Base-by-base conservation (phyloP, 2,113 vertebrate species). In the Candoia aspera region DNA sequence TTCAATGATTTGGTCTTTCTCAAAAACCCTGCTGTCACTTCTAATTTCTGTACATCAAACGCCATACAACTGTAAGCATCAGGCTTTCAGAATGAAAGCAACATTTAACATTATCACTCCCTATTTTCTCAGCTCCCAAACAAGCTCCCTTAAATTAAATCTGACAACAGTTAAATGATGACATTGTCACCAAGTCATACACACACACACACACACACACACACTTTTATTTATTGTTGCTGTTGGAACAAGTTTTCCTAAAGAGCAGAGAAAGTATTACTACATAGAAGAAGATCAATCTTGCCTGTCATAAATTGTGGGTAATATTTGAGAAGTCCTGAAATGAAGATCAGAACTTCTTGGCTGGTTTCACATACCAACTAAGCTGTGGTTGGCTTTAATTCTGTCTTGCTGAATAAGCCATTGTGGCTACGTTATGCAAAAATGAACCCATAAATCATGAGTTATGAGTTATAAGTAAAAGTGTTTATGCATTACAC, bases 181-280 rank as follows among this genome's bases (percentile, higher is more conserved):
- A 11, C 26, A 64, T 64, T 64, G 62, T 64, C 26, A 13, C 62
- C 62, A n/a, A 26, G 9, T 64, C 60, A 64, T 12, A 29, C 11
- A 29, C 60, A 29, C 26, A 64, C 11, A 29, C 60, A 29, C 26
- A 64, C 11, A 26, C 23, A 62, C 8, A 29, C 5, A 86, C 24
- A 11, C 26, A 54, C 2, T 88, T 73, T 93, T 89, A 88, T 37
- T 87, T 87, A 29, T 33, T 5, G 54, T 53, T 93, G 19, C 87
- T 96, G 90, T 92, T 84, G 90, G 93, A 62, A 10, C 62, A 84
- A 84, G 94, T 89, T 60, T 85, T 84, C 42, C 83, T 3, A 89
- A 49, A 73, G 60, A 91, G 29, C 12, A 46, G 90, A 84, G 94
- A 88, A 88, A 93, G 85, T 19, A 89, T 24, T 60, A 83, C 64